Evolutionary conservation across 2,797 vertebrate genomes (phyloP).

Genomic region (Enteromius radiatus): DNA sequence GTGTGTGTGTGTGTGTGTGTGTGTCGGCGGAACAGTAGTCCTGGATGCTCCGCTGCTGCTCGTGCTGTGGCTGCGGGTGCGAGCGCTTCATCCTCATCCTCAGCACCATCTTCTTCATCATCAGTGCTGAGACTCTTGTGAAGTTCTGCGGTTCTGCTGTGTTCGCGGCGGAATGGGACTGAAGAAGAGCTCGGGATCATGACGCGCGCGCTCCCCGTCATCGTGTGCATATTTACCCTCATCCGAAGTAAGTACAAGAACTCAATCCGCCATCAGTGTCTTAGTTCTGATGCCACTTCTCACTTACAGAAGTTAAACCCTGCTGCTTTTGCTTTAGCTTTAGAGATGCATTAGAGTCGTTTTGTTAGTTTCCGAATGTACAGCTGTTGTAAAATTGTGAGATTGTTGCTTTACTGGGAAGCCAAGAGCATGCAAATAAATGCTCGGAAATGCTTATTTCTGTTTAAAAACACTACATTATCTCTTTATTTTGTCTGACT

Average conservation of each 20-base stretch:
- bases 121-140: neutral
- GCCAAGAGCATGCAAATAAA: neutral
- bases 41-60: neutral
- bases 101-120: neutral
- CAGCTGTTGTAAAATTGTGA: neutral
- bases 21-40: neutral
- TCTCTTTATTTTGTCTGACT: neutral
- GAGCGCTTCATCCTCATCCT: neutral
- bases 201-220: constrained; percentile 69
- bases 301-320: neutral
- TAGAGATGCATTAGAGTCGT: neutral
- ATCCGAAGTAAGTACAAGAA: constrained; percentile 73
- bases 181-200: constrained; percentile 66
- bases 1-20: neutral
- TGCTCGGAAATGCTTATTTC: neutral
- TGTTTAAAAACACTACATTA: neutral
- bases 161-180: constrained; percentile 57
- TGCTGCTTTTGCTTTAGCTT: neutral
- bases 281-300: neutral
- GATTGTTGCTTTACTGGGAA: neutral
- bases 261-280: neutral
- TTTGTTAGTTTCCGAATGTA: too few relatives aligned
- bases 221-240: constrained; percentile 70
- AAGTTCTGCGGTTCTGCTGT: neutral
- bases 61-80: neutral